Percentiles rank a stretch among this genome's conserved stretches.
These are phyloP conservation scores for Siphamia tubifer DNA, from an alignment of 2,113 vertebrate species.

Conservation along the genomic window DNA sequence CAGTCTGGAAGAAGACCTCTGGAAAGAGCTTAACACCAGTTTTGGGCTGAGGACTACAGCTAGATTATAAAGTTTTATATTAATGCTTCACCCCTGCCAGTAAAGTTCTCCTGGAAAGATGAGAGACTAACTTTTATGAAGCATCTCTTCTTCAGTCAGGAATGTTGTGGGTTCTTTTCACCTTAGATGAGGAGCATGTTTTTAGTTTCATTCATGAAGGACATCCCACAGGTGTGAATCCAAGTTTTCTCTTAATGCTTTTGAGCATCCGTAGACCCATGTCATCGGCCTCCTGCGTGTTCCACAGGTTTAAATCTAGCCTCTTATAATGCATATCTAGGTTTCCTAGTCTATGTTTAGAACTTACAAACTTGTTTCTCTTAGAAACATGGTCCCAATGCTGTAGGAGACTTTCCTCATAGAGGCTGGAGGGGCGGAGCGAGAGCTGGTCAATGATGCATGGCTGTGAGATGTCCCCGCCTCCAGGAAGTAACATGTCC, in stretches of 20 bases:
- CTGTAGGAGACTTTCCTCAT: conserved; percentile 97
- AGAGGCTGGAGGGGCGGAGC: conserved; percentile 87
- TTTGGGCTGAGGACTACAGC: conserved; percentile 28
- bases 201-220: neutral
- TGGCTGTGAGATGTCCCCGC: conserved; percentile 89
- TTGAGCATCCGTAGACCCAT: conserved; percentile 58
- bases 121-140: conserved; percentile 26
- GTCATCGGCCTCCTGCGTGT: conserved; percentile 17
- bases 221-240: conserved; percentile 33
- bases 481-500: conserved; percentile 98
- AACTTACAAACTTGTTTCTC: conserved; percentile 96
- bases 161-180: conserved; percentile 35
- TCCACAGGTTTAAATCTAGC: conserved; percentile 14
- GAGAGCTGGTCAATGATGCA: conserved; percentile 76
- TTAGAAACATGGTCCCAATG: conserved; percentile 99
- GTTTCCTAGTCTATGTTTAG: neutral
- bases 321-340: conserved; percentile 13
- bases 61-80: conserved; percentile 19
- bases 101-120: conserved; percentile 14
- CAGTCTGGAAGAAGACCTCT: neutral
- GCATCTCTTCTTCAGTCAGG: neutral
- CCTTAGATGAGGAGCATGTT: conserved; percentile 9
- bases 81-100: conserved; percentile 34
- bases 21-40: conserved; percentile 17
- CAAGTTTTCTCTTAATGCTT: conserved; percentile 31